phyloP scores from a whole-genome alignment of 2,888 invertebrate species.

The Chrysolina oricalcia region DNA sequence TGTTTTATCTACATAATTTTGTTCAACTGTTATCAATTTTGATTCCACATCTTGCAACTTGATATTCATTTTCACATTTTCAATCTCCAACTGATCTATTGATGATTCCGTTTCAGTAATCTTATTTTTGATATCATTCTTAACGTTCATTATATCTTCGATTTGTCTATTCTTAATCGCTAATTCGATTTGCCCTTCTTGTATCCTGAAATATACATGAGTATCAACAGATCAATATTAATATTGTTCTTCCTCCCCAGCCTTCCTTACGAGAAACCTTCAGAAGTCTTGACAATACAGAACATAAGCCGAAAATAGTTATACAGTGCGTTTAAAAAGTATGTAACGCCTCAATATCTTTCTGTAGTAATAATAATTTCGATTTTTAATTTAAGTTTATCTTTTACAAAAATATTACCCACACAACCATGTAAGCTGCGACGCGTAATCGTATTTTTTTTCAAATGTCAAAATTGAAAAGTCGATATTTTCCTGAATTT shows the following conservation, averaged over 20 bases:
- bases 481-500: no score
- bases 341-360: no score
- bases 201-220: constrained; percentile 15
- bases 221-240: not conserved
- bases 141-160: constrained; percentile 23
- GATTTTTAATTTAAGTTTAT: no score
- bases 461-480: no score
- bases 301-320: no score
- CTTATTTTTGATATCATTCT: constrained; percentile 16
- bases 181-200: not conserved
- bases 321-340: no score
- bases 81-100: constrained; percentile 9
- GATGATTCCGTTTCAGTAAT: constrained; percentile 8
- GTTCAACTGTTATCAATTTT: constrained; percentile 20
- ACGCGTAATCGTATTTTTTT: no score
- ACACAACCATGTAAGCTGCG: no score
- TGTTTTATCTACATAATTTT: constrained; percentile 11
- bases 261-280: no score
- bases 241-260: not conserved
- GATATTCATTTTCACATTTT: constrained; percentile 30
- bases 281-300: no score
- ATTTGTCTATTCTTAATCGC: not conserved
- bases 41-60: constrained; percentile 22
- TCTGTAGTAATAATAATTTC: no score
- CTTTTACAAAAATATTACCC: no score